Evolutionary conservation across 2,797 vertebrate species (phyloP).

Genomic region (Siniperca obscura): DNA sequence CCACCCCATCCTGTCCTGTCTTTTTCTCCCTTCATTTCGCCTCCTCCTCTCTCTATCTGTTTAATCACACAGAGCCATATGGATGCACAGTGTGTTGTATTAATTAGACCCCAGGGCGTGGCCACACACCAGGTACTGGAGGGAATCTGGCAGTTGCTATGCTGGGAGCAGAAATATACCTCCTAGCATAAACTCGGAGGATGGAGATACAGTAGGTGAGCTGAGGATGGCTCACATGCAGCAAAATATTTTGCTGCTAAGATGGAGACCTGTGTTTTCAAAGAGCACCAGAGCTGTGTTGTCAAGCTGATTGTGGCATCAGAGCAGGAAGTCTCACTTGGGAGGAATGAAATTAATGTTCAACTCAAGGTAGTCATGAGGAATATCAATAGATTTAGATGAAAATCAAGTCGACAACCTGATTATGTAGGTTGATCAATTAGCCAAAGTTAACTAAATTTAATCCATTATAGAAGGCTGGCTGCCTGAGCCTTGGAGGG

Average conservation of each 20-base stretch:
- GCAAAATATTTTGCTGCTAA: slow-evolving; percentile 1
- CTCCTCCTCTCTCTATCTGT: slow-evolving; percentile 51
- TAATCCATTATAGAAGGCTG: slow-evolving; percentile 48
- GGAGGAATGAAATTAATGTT: not conserved
- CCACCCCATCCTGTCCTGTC: slow-evolving; percentile 5
- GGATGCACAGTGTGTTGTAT: slow-evolving; percentile 79
- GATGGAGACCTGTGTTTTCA: not conserved
- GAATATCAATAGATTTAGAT: slow-evolving; percentile 2
- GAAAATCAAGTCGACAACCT: not conserved
- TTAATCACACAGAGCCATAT: slow-evolving; percentile 81
- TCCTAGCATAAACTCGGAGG: slow-evolving; percentile 37
- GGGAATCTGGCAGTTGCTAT: slow-evolving; percentile 65
- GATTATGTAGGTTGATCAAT: not conserved
- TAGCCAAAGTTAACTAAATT: not conserved
- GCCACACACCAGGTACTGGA: slow-evolving; percentile 57
- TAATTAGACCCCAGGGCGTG: slow-evolving; percentile 81
- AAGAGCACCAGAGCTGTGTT: slow-evolving; percentile 19
- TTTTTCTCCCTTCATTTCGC: slow-evolving; percentile 28
- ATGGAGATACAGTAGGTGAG: slow-evolving; percentile 22
- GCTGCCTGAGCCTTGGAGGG: slow-evolving; percentile 40
- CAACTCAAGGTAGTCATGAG: not conserved
- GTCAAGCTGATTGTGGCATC: slow-evolving; percentile 4
- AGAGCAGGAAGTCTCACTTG: slow-evolving; percentile 18
- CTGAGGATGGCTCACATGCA: slow-evolving; percentile 27
- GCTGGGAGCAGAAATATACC: slow-evolving; percentile 56